Base-by-base conservation (phyloP, 2,113 vertebrate species). In the Electrona antarctica region DNA sequence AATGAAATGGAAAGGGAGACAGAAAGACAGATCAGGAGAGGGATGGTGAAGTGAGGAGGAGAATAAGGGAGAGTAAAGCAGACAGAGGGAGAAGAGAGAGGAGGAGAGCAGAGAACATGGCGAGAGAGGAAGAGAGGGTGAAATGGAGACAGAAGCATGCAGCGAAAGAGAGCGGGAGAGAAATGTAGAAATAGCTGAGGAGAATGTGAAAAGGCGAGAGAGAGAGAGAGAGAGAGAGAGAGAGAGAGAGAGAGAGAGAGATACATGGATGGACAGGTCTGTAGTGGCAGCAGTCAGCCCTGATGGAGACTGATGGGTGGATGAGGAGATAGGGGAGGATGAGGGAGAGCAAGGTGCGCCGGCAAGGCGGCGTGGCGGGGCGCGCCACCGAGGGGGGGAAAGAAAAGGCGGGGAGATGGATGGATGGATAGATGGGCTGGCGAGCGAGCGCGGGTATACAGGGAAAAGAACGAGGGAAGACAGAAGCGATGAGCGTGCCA, bases 271-370 rank as follows among this genome's bases (percentile, higher is more conserved):
- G 55, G 84, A 87, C 84, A 77, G 82, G 80, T 66, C 76, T 87
- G 84, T 87, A 90, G 89, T 90, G 87, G 87, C 90, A 90, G 82
- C 82, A 87, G 85, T 90, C 89, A 67, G 76, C 71, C 60, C 67
- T 89, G 85, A 91, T 90, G 86, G 86, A 90, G 90, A 91, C 86
- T 80, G 84, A 89, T 91, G 81, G 81, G 63, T 77, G 74, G 82
- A 88, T 64, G 83, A 87, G 82, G 83, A 85, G 85, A 86, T 84
- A 84, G 82, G 77, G 14, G 64, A 75, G 80, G 84, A 83, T 83
- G 83, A 86, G 83, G 72, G 84, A 73, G 66, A 77, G 72, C 33
- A 79, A 78, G 64, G 48, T 67, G 79, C 76, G 33, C 74, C 73
- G 50, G 50, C 12, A 51, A 77, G 71, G 66, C 21, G 21, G 21